Conservation (phyloP, 1,140 invertebrate genomes). For the Sycophila sp. region DNA sequence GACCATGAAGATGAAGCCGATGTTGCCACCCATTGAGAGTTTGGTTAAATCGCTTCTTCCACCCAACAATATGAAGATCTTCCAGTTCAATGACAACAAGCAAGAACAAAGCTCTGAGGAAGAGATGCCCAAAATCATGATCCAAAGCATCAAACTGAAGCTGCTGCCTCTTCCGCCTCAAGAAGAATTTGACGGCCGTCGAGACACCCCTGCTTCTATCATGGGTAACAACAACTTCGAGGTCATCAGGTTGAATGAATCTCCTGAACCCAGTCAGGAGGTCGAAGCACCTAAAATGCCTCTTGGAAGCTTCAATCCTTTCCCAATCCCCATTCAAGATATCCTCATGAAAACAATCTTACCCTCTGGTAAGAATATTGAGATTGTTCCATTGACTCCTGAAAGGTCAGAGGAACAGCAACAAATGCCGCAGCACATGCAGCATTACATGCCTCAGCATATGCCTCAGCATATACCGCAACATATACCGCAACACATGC, state of each 20-base stretch:
- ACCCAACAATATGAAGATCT: slow-evolving; percentile 11
- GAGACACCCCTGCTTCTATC: background rate
- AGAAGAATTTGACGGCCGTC: background rate
- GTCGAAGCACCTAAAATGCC: slow-evolving; percentile 30
- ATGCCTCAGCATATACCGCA: too few species aligned
- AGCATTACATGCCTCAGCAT: background rate
- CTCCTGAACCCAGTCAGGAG: slow-evolving; percentile 16
- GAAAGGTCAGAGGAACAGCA: background rate
- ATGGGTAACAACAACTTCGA: slow-evolving; percentile 22
- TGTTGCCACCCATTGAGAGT: slow-evolving; percentile 2
- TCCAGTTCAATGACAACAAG: slow-evolving; percentile 15
- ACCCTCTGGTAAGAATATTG: background rate
- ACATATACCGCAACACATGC: too few species aligned
- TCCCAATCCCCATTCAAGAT: slow-evolving; percentile 25
- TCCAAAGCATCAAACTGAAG: slow-evolving; percentile 34
- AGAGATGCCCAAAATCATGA: slow-evolving; percentile 33
- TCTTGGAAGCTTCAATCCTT: background rate
- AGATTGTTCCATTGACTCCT: slow-evolving; percentile 4
- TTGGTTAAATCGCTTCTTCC: slow-evolving; percentile 16
- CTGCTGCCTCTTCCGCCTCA: slow-evolving; percentile 18
- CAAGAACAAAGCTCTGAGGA: slow-evolving; percentile 12
- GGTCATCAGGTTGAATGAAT: slow-evolving; percentile 25
- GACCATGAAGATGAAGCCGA: slow-evolving; percentile 11
- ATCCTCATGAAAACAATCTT: slow-evolving; percentile 25
- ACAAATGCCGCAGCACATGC: background rate